These are phyloP conservation scores for Tiliqua scincoides DNA, from an alignment of 2,113 vertebrate species.

Conservation along the genomic window DNA sequence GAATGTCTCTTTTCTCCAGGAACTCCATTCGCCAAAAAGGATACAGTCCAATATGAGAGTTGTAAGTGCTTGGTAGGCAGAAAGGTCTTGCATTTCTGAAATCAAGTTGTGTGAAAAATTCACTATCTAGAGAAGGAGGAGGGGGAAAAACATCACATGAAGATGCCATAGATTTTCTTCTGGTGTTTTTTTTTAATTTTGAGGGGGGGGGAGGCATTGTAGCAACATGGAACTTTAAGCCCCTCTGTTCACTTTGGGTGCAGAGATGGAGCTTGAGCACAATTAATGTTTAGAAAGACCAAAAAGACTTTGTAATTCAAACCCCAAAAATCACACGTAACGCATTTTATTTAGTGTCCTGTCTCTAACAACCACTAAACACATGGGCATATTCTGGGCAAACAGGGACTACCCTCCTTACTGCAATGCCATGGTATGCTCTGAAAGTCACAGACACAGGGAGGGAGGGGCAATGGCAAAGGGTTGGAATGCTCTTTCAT, in stretches of 20 bases:
- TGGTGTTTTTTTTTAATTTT: too few relatives aligned
- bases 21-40: slow-evolving; percentile 63
- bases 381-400: too few relatives aligned
- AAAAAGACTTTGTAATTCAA: background rate
- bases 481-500: background rate
- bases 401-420: background rate
- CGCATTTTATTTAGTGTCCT: background rate
- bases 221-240: background rate
- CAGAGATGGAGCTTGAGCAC: background rate
- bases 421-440: background rate
- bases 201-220: too few relatives aligned
- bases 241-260: background rate
- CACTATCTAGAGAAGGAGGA: slow-evolving; percentile 77
- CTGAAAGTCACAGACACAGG: background rate
- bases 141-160: slow-evolving; percentile 29
- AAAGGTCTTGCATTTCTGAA: slow-evolving; percentile 86
- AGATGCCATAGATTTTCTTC: background rate
- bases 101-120: slow-evolving; percentile 90
- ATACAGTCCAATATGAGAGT: slow-evolving; percentile 91
- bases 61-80: slow-evolving; percentile 76
- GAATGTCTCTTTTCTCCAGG: background rate
- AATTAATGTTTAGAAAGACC: background rate
- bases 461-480: background rate
- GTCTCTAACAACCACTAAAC: background rate
- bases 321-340: background rate